Base-by-base conservation (phyloP, 1,140 invertebrate species). In the Laupala kohalensis region DNA sequence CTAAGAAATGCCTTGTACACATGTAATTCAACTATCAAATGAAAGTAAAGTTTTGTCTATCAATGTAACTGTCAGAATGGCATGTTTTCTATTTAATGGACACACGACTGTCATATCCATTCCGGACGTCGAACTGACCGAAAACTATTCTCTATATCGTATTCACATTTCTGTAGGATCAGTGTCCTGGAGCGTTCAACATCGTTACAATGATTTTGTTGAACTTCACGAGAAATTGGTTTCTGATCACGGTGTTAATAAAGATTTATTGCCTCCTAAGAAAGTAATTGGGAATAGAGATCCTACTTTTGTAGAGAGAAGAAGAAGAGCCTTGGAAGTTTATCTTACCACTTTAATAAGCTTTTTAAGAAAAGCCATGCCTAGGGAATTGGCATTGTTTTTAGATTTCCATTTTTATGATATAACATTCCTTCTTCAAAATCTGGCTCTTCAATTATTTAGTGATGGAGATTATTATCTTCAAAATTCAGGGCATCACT, bases 131-230 rank as follows among this genome's bases (percentile, higher is more conserved):
- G 82, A 84, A 71, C 83, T 83, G 69, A 79, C 81, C 15, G 83
- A 86, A 53, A 84, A 83, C 71, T 80, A 88, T n/a, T 88, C 84
- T 3, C 88, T 82, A 76, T 93, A 93, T 77, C 81, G 84, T 64
- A 88, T 93, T 30, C 81, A 85, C 75, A 83, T 93, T 28, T 84
- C 80, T 67, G 81, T 95, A 23, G 89, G 87, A 1, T 80, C 86
- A 64, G 85, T 92, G 74, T 85, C 87, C 66, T 97, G 95, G 95
- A 86, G 82, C 64, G 88, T 96, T 0, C 87, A 86, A 75, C 90
- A 93, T 77, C 85, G 94, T 68, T 97, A 96, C 80, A 94, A 87
- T 77, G 93, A 96, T 75, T 97, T 97, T 81, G 87, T 88, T 69
- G 90, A 93, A 64, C 83, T 97, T 5, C 92, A 97, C 78, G 90